phyloP scores from a whole-genome alignment of 2,888 invertebrate genomes.

The Philonicus albiceps region DNA sequence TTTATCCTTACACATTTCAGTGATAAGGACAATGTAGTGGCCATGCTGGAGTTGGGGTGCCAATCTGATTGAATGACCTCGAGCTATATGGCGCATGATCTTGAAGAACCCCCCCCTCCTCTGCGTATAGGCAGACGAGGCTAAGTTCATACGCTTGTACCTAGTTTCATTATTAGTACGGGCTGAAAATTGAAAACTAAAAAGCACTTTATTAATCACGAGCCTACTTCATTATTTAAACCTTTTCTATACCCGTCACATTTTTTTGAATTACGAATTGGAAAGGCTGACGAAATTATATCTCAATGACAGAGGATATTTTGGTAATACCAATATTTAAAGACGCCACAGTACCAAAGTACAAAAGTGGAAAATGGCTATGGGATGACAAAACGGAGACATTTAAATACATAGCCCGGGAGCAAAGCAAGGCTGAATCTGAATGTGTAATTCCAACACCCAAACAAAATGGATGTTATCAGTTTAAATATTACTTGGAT shows the following conservation, averaged over 20 bases:
- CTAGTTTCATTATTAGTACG: too few relatives aligned
- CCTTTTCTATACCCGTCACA: neutral
- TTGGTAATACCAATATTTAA: conserved; percentile 52
- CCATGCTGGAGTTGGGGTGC: too few relatives aligned
- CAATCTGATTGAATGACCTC: too few relatives aligned
- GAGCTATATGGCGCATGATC: too few relatives aligned
- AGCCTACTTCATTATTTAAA: neutral
- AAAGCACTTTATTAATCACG: neutral
- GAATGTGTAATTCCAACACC: conserved; percentile 45
- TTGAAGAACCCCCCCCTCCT: too few relatives aligned
- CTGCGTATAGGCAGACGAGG: too few relatives aligned
- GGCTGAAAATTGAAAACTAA: too few relatives aligned
- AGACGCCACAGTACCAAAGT: conserved; percentile 54
- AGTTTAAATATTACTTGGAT: conserved; percentile 55
- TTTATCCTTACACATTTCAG: too few relatives aligned
- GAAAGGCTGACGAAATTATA: neutral
- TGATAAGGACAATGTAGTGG: too few relatives aligned
- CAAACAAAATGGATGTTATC: conserved; percentile 52
- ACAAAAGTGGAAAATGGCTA: conserved; percentile 56
- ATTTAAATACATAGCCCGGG: conserved; percentile 52
- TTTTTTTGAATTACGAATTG: neutral
- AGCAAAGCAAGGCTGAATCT: conserved; percentile 47
- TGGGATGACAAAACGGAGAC: conserved; percentile 54
- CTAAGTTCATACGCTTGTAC: too few relatives aligned
- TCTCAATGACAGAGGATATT: neutral